phyloP scores from a whole-genome alignment of 2,888 invertebrate genomes.

The Drosophila infuscata region DNA sequence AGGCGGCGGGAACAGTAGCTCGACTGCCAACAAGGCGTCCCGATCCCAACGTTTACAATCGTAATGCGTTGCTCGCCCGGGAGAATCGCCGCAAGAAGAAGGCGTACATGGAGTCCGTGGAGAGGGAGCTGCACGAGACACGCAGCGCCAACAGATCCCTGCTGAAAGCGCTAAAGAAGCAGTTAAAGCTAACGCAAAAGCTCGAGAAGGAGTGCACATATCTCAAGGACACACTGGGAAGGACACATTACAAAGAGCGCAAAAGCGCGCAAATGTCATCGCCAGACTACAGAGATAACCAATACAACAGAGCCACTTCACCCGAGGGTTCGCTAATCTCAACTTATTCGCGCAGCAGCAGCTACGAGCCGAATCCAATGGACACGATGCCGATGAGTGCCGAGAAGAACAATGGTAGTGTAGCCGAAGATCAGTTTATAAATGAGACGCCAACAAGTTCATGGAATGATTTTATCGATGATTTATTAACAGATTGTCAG shows the following conservation, averaged over 20 bases:
- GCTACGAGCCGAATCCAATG: slow-evolving; percentile 39
- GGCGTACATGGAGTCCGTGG: slow-evolving; percentile 87
- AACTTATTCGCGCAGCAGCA: slow-evolving; percentile 48
- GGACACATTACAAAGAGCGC: slow-evolving; percentile 85
- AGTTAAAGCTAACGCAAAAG: slow-evolving; percentile 85
- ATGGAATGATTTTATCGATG: slow-evolving; percentile 67
- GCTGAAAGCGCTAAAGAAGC: slow-evolving; percentile 85
- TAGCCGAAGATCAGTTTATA: slow-evolving; percentile 44
- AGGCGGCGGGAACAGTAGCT: slow-evolving; percentile 31
- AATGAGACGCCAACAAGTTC: slow-evolving; percentile 44
- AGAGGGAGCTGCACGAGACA: slow-evolving; percentile 85
- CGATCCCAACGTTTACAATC: slow-evolving; percentile 83
- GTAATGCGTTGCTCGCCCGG: slow-evolving; percentile 88
- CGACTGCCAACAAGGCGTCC: slow-evolving; percentile 82
- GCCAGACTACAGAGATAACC: slow-evolving; percentile 8
- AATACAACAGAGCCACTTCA: slow-evolving; percentile 28
- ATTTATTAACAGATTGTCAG: slow-evolving; percentile 79
- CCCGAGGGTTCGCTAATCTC: slow-evolving; percentile 55
- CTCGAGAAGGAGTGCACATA: slow-evolving; percentile 86
- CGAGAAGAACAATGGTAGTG: slow-evolving; percentile 60
- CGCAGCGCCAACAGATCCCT: slow-evolving; percentile 86
- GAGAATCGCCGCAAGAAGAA: slow-evolving; percentile 88
- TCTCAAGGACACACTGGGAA: slow-evolving; percentile 86
- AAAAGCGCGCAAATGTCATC: slow-evolving; percentile 52
- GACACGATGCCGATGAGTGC: slow-evolving; percentile 38